A percentile compares a stretch with the other conserved stretches of the same genome.
Evolutionary conservation across 2,888 invertebrate species (phyloP).

Genomic region (Clistopyga incitator): DNA sequence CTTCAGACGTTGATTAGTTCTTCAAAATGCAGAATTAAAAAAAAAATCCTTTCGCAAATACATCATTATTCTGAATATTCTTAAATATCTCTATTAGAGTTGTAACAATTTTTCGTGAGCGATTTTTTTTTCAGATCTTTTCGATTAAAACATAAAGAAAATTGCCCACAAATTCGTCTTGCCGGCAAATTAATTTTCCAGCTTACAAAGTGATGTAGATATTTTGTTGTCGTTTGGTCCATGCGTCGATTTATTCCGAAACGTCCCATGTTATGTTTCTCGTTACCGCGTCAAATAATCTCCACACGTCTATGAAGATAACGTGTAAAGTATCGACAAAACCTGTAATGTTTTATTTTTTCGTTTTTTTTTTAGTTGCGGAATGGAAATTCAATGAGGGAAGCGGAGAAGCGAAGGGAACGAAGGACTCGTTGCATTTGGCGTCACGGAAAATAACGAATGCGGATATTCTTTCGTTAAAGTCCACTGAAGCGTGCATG

Average conservation of each 20-base stretch:
- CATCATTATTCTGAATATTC: too few species aligned
- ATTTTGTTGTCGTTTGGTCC: neutral
- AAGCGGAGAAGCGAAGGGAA: constrained; percentile 35
- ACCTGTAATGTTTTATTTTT: constrained; percentile 36
- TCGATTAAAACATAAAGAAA: neutral
- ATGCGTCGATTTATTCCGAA: neutral
- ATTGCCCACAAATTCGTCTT: neutral
- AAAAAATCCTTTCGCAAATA: too few species aligned
- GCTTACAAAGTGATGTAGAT: neutral
- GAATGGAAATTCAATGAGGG: constrained; percentile 30
- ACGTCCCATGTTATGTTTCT: constrained; percentile 10
- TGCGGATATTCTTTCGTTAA: constrained; percentile 42
- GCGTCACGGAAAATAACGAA: constrained; percentile 46
- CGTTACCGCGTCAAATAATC: constrained; percentile 40
- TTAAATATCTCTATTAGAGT: too few species aligned
- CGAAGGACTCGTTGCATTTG: constrained; percentile 51
- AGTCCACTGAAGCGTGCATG: constrained; percentile 12
- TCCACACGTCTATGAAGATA: constrained; percentile 43
- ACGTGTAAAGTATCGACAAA: constrained; percentile 37
- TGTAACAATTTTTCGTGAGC: too few species aligned
- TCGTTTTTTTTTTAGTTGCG: neutral
- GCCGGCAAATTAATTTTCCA: neutral
- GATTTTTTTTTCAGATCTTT: neutral
- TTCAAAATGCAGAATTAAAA: too few species aligned
- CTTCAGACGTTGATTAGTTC: too few species aligned